A percentile compares a stretch with the other conserved stretches of the same genome.
These are phyloP conservation scores for Pseudochirops corinnae DNA, from an alignment of 2,797 vertebrate genomes.

Conservation along the genomic window DNA sequence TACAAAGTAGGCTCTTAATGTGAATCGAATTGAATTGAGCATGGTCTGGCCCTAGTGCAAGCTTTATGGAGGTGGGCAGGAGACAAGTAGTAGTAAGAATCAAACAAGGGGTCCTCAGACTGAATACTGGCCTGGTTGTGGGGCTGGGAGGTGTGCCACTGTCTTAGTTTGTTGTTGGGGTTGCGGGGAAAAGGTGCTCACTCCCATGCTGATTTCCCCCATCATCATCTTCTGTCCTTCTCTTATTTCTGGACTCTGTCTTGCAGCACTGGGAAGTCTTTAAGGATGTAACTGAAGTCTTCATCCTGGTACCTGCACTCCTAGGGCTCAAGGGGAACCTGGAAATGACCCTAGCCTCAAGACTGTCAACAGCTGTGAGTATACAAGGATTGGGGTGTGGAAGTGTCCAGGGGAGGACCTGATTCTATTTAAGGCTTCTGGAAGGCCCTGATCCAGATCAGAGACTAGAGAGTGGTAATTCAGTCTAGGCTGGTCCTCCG, in stretches of 20 bases:
- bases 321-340: conserved; percentile 98
- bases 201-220: conserved; percentile 46
- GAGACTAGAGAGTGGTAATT: neutral
- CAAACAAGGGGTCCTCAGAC: neutral
- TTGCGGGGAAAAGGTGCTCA: conserved; percentile 32
- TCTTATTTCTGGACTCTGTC: conserved; percentile 49
- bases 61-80: neutral
- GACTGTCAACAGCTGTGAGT: conserved; percentile 99
- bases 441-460: neutral
- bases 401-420: neutral
- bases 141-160: neutral
- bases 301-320: conserved; percentile 97
- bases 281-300: conserved; percentile 95
- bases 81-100: neutral
- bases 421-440: neutral
- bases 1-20: neutral
- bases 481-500: neutral
- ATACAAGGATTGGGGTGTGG: neutral
- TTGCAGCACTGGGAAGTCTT: conserved; percentile 98
- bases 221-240: neutral
- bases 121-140: neutral
- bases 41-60: neutral
- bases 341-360: conserved; percentile 98
- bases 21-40: neutral
- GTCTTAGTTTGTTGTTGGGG: conserved; percentile 15